phyloP scores from a whole-genome alignment of 2,797 vertebrate species.

The Cuculus canorus region DNA sequence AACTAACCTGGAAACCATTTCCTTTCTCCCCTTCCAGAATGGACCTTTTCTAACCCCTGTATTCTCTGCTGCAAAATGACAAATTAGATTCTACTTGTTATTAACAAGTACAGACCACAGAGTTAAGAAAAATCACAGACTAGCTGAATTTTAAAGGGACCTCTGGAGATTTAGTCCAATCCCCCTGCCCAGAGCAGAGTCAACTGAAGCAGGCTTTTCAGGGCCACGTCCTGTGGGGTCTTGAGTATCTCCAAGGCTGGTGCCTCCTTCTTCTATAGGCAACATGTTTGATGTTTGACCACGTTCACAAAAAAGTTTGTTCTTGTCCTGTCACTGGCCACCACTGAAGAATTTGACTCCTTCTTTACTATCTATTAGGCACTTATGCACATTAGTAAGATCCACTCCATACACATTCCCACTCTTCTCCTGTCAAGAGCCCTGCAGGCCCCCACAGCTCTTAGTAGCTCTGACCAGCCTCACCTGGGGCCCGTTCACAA shows the following conservation, averaged over 20 bases:
- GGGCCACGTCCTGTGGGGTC: no score
- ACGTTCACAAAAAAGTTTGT: background rate
- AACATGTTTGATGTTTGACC: background rate
- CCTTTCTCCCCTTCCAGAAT: background rate
- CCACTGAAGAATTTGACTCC: background rate
- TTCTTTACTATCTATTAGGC: background rate
- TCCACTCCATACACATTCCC: no score
- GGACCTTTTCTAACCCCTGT: background rate
- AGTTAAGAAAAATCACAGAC: background rate
- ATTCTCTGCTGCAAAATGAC: background rate
- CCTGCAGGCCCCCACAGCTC: no score
- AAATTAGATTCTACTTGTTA: background rate
- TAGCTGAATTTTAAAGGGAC: background rate
- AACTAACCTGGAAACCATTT: background rate
- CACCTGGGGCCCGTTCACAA: no score
- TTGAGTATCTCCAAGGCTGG: background rate
- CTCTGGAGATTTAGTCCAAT: background rate
- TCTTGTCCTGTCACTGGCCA: background rate
- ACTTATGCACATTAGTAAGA: no score
- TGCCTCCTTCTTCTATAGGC: background rate
- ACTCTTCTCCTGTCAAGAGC: no score
- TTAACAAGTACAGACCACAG: background rate
- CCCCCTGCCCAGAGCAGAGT: background rate
- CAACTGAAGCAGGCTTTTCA: background rate
- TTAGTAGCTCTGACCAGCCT: no score